These are phyloP conservation scores for Pseudomyrmex dendroicus DNA, from an alignment of 1,140 invertebrate species.

Conservation along the genomic window DNA sequence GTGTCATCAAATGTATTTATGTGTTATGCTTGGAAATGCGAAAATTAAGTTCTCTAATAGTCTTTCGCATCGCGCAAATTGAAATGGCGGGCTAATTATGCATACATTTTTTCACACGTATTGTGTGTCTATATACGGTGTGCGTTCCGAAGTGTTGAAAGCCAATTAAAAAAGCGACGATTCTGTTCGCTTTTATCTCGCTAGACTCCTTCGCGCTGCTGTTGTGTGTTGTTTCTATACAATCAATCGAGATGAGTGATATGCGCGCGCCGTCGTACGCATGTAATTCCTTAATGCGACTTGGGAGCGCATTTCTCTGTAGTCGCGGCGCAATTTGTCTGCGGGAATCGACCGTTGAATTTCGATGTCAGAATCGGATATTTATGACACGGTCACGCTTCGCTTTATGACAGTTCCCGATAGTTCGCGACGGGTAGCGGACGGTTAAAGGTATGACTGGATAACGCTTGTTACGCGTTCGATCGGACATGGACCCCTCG, in stretches of 20 bases:
- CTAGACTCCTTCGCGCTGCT: not conserved
- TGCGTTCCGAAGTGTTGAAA: not conserved
- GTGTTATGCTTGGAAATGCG: not conserved
- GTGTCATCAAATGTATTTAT: constrained; percentile 1
- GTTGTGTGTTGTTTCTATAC: constrained; percentile 28
- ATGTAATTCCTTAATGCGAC: constrained; percentile 53
- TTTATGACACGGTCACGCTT: constrained; percentile 59
- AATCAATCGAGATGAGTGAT: constrained; percentile 45
- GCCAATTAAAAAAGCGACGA: not conserved
- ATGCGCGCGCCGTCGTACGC: not conserved
- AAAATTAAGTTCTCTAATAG: constrained; percentile 8
- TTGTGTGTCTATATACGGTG: no score
- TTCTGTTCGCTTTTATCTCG: not conserved
- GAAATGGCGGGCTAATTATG: not conserved
- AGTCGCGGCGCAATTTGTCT: constrained; percentile 44
- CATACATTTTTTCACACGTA: not conserved
- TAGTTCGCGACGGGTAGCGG: constrained; percentile 66
- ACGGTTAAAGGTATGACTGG: constrained; percentile 66
- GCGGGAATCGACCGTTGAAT: constrained; percentile 44
- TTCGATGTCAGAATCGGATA: constrained; percentile 64
- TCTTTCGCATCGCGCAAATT: not conserved
- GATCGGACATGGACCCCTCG: constrained; percentile 43
- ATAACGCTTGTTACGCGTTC: constrained; percentile 61
- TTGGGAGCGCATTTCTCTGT: constrained; percentile 11
- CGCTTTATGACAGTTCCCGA: constrained; percentile 71